Percentiles rank a stretch among this genome's conserved stretches.
phyloP scores from a whole-genome alignment of 1,140 invertebrate genomes.

The Meloidogyne floridensis region DNA sequence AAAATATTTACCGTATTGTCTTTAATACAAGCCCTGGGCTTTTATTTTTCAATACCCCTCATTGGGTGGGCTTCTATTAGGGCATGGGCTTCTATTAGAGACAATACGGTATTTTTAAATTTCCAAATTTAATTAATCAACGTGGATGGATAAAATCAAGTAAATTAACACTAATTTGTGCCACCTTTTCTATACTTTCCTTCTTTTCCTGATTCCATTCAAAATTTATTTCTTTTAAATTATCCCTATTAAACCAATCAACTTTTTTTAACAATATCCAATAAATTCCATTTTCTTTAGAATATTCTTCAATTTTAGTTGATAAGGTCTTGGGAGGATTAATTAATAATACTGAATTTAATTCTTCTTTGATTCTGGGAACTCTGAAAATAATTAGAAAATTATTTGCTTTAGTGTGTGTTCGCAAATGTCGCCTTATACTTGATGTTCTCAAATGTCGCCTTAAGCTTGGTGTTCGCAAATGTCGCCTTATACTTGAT shows the following conservation, averaged over 20 bases:
- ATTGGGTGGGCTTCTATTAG: too few relatives aligned
- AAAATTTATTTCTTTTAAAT: constrained; percentile 13
- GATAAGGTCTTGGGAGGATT: background rate
- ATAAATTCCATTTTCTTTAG: background rate
- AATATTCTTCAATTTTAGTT: background rate
- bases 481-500: too few relatives aligned
- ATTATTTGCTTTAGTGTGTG: too few relatives aligned
- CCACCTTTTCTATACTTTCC: constrained; percentile 17
- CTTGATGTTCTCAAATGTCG: too few relatives aligned
- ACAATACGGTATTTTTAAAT: too few relatives aligned
- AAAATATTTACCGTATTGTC: too few relatives aligned
- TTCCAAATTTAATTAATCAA: background rate
- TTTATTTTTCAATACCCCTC: too few relatives aligned
- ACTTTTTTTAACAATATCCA: constrained; percentile 20
- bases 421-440: too few relatives aligned
- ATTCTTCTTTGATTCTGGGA: background rate
- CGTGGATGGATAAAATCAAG: constrained; percentile 42
- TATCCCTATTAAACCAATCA: background rate
- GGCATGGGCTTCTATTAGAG: too few relatives aligned
- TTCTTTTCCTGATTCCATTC: background rate
- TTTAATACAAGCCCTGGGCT: too few relatives aligned
- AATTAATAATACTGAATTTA: background rate
- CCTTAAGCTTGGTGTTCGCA: too few relatives aligned
- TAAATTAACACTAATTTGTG: constrained; percentile 39
- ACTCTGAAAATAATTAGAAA: background rate